phyloP scores from a whole-genome alignment of 2,797 vertebrate species.

The Merluccius polli region DNA sequence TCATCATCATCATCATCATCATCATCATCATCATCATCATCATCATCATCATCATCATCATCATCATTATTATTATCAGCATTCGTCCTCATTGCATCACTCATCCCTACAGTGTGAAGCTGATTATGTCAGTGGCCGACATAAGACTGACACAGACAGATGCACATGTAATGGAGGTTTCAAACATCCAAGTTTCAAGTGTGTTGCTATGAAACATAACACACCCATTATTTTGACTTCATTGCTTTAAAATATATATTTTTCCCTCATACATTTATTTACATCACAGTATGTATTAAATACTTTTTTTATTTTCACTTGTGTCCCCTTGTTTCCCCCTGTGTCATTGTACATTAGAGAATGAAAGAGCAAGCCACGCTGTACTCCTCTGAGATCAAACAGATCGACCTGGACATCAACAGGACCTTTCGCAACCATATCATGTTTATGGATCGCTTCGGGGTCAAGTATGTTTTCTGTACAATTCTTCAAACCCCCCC shows the following conservation, averaged over 20 bases:
- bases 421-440: slow-evolving; percentile 88
- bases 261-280: too few species aligned
- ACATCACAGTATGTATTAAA: neutral
- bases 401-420: slow-evolving; percentile 91
- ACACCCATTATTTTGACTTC: neutral
- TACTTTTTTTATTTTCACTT: neutral
- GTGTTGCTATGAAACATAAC: neutral
- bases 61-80: too few species aligned
- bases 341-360: slow-evolving; percentile 61
- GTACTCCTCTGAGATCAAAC: slow-evolving; percentile 84
- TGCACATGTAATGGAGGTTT: neutral
- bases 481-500: neutral
- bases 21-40: too few species aligned
- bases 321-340: neutral
- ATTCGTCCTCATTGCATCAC: neutral
- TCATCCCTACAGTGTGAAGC: neutral
- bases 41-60: too few species aligned
- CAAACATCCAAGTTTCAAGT: neutral
- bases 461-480: slow-evolving; percentile 79
- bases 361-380: slow-evolving; percentile 85
- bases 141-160: slow-evolving; percentile 1
- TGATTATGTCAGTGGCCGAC: slow-evolving; percentile 1
- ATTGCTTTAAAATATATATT: neutral
- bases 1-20: too few species aligned
- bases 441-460: slow-evolving; percentile 92